Evolutionary conservation across 2,113 vertebrate genomes (phyloP).

Genomic region (Sylvietta virens): DNA sequence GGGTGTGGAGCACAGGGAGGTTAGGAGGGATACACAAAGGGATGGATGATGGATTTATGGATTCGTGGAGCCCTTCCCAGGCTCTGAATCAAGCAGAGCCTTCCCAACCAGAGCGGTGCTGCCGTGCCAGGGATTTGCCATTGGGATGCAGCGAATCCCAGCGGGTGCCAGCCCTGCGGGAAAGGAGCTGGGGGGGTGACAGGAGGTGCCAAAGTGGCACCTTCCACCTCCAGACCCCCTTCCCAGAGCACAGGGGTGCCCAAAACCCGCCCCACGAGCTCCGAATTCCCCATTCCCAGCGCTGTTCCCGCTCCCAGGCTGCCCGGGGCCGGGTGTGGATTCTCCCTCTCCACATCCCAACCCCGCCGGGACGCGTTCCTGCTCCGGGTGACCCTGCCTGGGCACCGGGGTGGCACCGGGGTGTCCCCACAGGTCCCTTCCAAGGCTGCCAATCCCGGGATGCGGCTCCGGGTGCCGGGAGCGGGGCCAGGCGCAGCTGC

Average conservation of each 20-base stretch:
- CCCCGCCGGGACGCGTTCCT: rapidly evolving
- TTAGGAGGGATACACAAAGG: rapidly evolving
- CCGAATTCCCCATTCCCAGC: rapidly evolving
- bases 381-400: not conserved
- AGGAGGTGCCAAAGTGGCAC: not conserved
- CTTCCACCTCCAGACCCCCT: not conserved
- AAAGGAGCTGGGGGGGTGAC: not conserved
- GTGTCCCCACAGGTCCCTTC: not conserved
- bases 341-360: not conserved
- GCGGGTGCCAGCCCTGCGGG: not conserved
- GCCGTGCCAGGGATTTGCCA: not conserved
- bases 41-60: not conserved
- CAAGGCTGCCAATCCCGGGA: rapidly evolving
- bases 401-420: no score
- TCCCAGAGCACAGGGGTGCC: not conserved
- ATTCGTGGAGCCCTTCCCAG: not conserved
- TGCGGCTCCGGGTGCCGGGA: not conserved
- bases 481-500: not conserved
- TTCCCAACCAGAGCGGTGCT: not conserved
- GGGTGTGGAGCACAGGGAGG: not conserved
- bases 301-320: rapidly evolving
- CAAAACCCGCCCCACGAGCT: no score
- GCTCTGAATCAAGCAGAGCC: not conserved
- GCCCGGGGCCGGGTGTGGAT: rapidly evolving
- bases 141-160: not conserved